These are phyloP conservation scores for Achroia grisella DNA, from an alignment of 1,140 invertebrate species.

Conservation along the genomic window DNA sequence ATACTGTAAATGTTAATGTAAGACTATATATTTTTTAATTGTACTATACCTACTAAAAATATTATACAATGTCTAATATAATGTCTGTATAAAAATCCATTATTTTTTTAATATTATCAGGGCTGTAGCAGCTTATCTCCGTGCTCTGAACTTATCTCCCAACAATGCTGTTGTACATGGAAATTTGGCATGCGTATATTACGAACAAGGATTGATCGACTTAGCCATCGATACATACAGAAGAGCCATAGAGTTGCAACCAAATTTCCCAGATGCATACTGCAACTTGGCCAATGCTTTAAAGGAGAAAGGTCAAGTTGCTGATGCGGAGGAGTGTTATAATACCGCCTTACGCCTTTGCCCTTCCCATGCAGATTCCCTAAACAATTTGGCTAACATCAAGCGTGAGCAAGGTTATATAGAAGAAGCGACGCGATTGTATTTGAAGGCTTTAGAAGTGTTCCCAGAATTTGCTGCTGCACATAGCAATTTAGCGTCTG, in stretches of 20 bases:
- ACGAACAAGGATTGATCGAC: conserved; percentile 99
- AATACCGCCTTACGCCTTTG: conserved; percentile 96
- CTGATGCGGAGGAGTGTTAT: conserved; percentile 98
- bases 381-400: conserved; percentile 97
- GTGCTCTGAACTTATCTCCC: conserved; percentile 95
- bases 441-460: conserved; percentile 93
- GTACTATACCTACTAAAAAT: not conserved
- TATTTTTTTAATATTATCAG: conserved; percentile 75
- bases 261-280: conserved; percentile 99
- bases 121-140: conserved; percentile 97
- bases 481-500: conserved; percentile 98
- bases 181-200: conserved; percentile 99
- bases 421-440: conserved; percentile 96
- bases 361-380: conserved; percentile 97
- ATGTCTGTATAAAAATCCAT: too few species aligned
- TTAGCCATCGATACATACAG: conserved; percentile 98
- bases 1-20: not conserved
- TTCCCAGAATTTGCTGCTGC: conserved; percentile 99
- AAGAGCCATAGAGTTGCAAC: conserved; percentile 97
- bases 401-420: conserved; percentile 93
- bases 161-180: conserved; percentile 99
- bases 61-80: not conserved
- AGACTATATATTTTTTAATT: too few species aligned
- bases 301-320: conserved; percentile 96
- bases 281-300: conserved; percentile 99